phyloP scores from a whole-genome alignment of 2,888 invertebrate genomes.

The Cantharis nigra region DNA sequence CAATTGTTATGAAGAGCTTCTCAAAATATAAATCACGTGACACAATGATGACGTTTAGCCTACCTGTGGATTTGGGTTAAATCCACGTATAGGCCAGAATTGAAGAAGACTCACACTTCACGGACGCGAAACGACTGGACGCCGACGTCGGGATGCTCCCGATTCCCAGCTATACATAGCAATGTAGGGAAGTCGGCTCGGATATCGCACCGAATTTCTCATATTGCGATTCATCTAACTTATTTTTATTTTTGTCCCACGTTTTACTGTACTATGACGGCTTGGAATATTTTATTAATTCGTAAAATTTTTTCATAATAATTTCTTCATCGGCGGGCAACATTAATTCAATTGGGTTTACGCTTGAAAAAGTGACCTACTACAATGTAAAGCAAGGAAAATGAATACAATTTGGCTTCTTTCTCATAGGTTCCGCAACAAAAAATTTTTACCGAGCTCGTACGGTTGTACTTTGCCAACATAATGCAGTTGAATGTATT shows the following conservation, averaged over 20 bases:
- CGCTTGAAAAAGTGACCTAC: background rate
- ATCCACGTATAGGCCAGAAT: constrained; percentile 46
- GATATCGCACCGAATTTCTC: constrained; percentile 26
- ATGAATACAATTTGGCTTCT: too few species aligned
- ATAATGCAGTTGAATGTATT: too few species aligned
- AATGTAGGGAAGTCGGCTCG: constrained; percentile 34
- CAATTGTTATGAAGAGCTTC: background rate
- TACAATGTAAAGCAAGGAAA: too few species aligned
- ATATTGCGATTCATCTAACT: constrained; percentile 25
- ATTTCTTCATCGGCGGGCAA: background rate
- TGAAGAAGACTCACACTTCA: constrained; percentile 47
- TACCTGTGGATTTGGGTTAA: constrained; percentile 52
- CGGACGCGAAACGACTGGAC: constrained; percentile 49
- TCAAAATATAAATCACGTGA: constrained; percentile 2
- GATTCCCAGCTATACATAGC: constrained; percentile 36
- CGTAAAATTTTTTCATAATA: background rate
- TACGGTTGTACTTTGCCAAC: too few species aligned
- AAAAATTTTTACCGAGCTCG: too few species aligned
- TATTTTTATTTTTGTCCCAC: constrained; percentile 24
- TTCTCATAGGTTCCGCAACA: too few species aligned
- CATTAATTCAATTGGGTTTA: background rate
- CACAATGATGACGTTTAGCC: constrained; percentile 39
- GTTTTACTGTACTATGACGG: background rate
- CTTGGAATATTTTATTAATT: background rate
- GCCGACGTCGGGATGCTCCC: constrained; percentile 36